These are phyloP conservation scores for Leucoptera coffeella DNA, from an alignment of 2,888 invertebrate species.

Conservation along the genomic window DNA sequence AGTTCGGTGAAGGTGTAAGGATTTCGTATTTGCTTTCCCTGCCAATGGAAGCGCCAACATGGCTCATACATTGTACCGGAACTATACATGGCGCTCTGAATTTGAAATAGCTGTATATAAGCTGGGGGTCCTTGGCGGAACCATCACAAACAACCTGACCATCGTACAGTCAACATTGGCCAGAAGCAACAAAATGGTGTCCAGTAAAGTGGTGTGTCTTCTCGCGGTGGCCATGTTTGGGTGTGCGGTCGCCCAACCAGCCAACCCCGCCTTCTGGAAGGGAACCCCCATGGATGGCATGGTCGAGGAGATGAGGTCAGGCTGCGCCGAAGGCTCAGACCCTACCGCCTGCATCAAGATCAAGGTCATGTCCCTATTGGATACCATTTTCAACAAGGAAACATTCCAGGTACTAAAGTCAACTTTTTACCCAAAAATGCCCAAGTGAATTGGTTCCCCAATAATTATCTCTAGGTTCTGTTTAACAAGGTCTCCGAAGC, in stretches of 20 bases:
- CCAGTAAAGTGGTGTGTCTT: conserved; percentile 41
- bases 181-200: conserved; percentile 25
- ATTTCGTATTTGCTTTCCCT: conserved; percentile 54
- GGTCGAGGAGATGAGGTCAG: conserved; percentile 69
- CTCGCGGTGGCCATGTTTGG: conserved; percentile 50
- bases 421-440: neutral
- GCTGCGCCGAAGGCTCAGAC: conserved; percentile 70
- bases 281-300: conserved; percentile 65
- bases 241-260: conserved; percentile 55
- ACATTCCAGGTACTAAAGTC: conserved; percentile 62
- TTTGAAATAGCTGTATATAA: conserved; percentile 55
- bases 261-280: conserved; percentile 63
- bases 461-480: too few species aligned
- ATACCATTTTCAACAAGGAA: conserved; percentile 73
- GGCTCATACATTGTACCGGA: conserved; percentile 44
- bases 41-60: conserved; percentile 23
- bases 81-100: conserved; percentile 39
- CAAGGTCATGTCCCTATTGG: conserved; percentile 73
- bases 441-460: too few species aligned
- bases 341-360: conserved; percentile 77
- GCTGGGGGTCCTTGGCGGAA: conserved; percentile 35
- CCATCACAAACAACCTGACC: conserved; percentile 40
- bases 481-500: conserved; percentile 70
- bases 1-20: too few species aligned
- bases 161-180: conserved; percentile 35